Evolutionary conservation across 2,113 vertebrate genomes (phyloP).

Genomic region (Jacana jacana): DNA sequence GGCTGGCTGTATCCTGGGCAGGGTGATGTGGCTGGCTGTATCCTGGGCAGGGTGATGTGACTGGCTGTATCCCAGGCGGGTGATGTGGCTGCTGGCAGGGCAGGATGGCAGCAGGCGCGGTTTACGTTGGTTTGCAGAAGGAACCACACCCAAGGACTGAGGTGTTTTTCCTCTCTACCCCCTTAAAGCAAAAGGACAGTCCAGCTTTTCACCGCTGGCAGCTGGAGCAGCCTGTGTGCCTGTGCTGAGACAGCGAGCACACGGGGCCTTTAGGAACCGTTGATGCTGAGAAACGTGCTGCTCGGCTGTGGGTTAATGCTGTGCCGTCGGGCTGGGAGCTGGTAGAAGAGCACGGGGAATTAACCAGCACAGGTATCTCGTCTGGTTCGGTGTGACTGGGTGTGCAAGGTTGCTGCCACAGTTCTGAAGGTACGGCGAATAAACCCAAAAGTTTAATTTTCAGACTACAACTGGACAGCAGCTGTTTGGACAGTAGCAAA

Average conservation of each 20-base stretch:
- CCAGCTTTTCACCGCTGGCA: fast-evolving
- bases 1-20: no score
- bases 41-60: background rate
- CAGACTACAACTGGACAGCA: background rate
- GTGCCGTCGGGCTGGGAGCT: background rate
- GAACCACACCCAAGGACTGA: background rate
- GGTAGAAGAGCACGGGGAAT: background rate
- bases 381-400: background rate
- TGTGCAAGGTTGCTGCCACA: background rate
- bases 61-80: background rate
- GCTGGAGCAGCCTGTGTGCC: background rate
- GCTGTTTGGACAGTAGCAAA: background rate
- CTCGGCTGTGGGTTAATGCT: background rate
- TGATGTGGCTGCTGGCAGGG: background rate
- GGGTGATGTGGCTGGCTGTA: background rate
- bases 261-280: background rate
- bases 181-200: background rate
- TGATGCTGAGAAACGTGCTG: background rate
- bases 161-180: background rate
- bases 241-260: background rate
- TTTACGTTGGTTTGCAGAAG: background rate
- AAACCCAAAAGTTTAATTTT: background rate
- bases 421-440: background rate
- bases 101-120: background rate
- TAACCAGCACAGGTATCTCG: background rate